Evolutionary conservation across 2,888 invertebrate genomes (phyloP), one percentile per base, ranked within the genome.

Genomic region (Catocala nupta): DNA sequence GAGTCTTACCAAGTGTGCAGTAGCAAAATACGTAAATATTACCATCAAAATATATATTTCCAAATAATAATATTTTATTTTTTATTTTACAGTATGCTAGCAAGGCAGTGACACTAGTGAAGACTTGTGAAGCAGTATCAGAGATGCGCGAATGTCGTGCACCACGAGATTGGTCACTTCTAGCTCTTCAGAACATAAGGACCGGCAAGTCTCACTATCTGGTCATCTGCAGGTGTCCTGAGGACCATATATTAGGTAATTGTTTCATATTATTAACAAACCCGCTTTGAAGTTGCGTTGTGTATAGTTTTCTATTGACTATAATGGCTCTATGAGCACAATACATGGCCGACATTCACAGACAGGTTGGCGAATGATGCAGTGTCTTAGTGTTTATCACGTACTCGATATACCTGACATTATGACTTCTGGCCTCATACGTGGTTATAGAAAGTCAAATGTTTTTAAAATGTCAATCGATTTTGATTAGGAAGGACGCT

Each of bases 201-300:
- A 98, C 98, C 5, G 98, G 98, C 73, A 98, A 98, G 90, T 98
- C 98, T 4, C 98, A 98, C 90, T 98, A 98, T 86, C 93, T 98
- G 72, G 98, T 98, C 72, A 98, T 98, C 75, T 98, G 98, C 87
- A 95, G 97, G 78, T 98, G 98, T 92, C 97, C 98, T 1, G 97
- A 97, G 80, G 96, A 96, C 76, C 97, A 97, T 83, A 96, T 97
- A 85, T 95, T 98, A 87, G 98, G 98, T 98, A 94, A 82, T 70
- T 64, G 25, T 44, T 25, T 48, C 33, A 39, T 39, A 39, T 8
- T 9, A 6, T 39, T 39, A 39, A 39, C 36, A 39, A 39, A 25
- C 1, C 25, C 25, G 25, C 25, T 25, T 25, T 3, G 25, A 25
- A 25, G 4, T 25, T 25, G 25, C 25, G 4, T 25, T 25, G 25